Percentiles rank a stretch among this genome's conserved stretches.
These are phyloP conservation scores for Willowsia nigromaculata DNA, from an alignment of 2,888 invertebrate species.

Conservation along the genomic window DNA sequence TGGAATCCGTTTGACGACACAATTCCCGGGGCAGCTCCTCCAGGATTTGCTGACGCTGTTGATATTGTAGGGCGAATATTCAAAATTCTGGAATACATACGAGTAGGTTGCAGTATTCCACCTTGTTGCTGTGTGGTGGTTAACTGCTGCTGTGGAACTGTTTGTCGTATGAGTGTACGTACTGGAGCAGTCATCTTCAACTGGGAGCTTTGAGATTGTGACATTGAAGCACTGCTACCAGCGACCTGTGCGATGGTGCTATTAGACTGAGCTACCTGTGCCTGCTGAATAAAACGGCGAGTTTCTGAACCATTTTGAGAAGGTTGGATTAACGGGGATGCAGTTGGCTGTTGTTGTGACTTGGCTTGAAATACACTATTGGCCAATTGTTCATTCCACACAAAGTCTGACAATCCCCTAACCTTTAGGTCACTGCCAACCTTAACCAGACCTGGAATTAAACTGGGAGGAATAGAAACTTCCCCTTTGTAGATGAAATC, in stretches of 20 bases:
- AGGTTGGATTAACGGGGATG: not conserved
- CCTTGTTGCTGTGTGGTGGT: not conserved
- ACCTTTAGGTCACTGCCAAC: slow-evolving; percentile 75
- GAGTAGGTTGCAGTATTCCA: not conserved
- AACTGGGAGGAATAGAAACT: slow-evolving; percentile 72
- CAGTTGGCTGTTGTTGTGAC: not conserved
- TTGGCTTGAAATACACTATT: slow-evolving; percentile 58
- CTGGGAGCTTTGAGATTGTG: not conserved
- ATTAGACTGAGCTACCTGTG: not conserved
- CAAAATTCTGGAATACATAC: slow-evolving; percentile 15
- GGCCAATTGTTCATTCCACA: slow-evolving; percentile 72
- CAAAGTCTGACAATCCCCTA: slow-evolving; percentile 69
- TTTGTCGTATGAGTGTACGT: slow-evolving; percentile 28
- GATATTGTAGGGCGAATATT: slow-evolving; percentile 40
- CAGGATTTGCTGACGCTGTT: too few species aligned
- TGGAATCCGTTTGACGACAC: not conserved
- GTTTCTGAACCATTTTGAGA: not conserved
- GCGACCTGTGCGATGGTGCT: not conserved
- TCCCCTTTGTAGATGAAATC: slow-evolving; percentile 77
- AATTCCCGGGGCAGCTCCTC: too few species aligned
- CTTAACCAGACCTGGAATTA: slow-evolving; percentile 73
- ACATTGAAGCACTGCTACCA: not conserved
- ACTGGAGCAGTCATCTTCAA: not conserved
- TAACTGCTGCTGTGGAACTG: not conserved
- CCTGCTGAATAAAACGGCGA: not conserved